phyloP scores from a whole-genome alignment of 2,113 vertebrate species.

The Osmerus mordax region DNA sequence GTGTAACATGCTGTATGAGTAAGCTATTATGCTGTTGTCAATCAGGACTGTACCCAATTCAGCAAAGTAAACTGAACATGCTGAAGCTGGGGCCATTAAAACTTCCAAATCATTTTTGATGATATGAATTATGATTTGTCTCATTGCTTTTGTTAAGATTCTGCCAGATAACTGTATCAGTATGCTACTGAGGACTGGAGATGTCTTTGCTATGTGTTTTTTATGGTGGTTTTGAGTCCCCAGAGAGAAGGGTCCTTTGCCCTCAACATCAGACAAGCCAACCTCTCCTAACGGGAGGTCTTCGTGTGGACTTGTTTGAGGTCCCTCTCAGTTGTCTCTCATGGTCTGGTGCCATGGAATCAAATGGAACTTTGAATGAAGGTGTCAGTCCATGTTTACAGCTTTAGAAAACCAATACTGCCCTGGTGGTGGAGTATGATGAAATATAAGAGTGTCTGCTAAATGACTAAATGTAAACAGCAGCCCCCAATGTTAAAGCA shows the following conservation, averaged over 20 bases:
- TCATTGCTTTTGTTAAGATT: neutral
- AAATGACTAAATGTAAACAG: slow-evolving; percentile 2
- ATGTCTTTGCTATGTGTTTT: neutral
- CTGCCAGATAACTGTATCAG: neutral
- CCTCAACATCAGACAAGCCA: slow-evolving; percentile 14
- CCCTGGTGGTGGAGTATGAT: slow-evolving; percentile 18
- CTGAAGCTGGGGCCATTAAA: neutral
- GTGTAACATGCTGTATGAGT: neutral
- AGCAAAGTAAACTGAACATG: neutral
- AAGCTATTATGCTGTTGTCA: neutral
- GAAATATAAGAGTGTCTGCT: slow-evolving; percentile 33
- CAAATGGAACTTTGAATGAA: slow-evolving; percentile 44
- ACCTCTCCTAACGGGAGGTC: slow-evolving; percentile 4
- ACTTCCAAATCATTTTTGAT: neutral
- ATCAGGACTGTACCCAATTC: neutral
- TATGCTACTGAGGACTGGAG: neutral
- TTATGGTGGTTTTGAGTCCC: no score
- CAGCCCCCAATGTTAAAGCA: slow-evolving; percentile 11
- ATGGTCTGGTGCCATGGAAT: slow-evolving; percentile 47
- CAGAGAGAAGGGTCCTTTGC: neutral
- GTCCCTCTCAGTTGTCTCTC: slow-evolving; percentile 27
- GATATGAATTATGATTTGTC: neutral
- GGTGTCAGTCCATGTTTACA: slow-evolving; percentile 44
- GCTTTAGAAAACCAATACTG: slow-evolving; percentile 24
- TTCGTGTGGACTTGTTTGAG: slow-evolving; percentile 23